Evolutionary conservation across 2,888 invertebrate species (phyloP).

Genomic region (Vandiemenella viatica): DNA sequence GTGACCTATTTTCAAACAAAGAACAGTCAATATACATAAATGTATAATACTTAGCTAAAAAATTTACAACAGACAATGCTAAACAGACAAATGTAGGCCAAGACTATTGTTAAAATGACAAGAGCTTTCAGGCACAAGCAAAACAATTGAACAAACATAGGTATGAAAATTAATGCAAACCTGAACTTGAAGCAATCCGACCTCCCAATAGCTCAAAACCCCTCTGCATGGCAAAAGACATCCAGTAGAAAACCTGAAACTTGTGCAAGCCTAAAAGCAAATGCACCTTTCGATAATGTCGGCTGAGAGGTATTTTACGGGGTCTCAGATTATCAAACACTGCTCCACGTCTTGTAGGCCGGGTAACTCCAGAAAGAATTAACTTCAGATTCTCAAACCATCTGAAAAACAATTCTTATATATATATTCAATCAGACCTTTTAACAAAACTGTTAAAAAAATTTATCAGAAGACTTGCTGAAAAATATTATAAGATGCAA

Average conservation of each 20-base stretch:
- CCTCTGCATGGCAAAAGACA: slow-evolving; percentile 88
- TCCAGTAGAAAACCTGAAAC: slow-evolving; percentile 77
- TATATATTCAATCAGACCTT: too few relatives aligned
- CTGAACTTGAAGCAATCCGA: slow-evolving; percentile 64
- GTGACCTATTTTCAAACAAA: too few relatives aligned
- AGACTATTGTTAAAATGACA: too few relatives aligned
- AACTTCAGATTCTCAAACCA: slow-evolving; percentile 95
- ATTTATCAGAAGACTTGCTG: too few relatives aligned
- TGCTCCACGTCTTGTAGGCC: slow-evolving; percentile 82
- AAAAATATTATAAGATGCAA: too few relatives aligned
- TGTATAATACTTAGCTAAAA: too few relatives aligned
- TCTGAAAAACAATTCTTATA: slow-evolving; percentile 29
- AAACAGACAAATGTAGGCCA: too few relatives aligned
- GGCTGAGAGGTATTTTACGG: slow-evolving; percentile 77
- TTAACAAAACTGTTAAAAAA: too few relatives aligned
- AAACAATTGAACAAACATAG: too few relatives aligned
- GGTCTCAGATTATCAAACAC: slow-evolving; percentile 74
- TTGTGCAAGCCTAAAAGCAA: slow-evolving; percentile 76
- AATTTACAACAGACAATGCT: too few relatives aligned
- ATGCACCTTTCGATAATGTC: slow-evolving; percentile 80
- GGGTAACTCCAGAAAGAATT: slow-evolving; percentile 79
- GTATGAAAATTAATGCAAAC: slow-evolving; percentile 22
- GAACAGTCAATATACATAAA: too few relatives aligned
- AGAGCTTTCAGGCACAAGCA: too few relatives aligned
- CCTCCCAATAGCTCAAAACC: slow-evolving; percentile 77